A percentile compares a stretch with the other conserved stretches of the same genome.
Conservation (phyloP, 2,797 vertebrate genomes). For the Podargus strigoides region DNA sequence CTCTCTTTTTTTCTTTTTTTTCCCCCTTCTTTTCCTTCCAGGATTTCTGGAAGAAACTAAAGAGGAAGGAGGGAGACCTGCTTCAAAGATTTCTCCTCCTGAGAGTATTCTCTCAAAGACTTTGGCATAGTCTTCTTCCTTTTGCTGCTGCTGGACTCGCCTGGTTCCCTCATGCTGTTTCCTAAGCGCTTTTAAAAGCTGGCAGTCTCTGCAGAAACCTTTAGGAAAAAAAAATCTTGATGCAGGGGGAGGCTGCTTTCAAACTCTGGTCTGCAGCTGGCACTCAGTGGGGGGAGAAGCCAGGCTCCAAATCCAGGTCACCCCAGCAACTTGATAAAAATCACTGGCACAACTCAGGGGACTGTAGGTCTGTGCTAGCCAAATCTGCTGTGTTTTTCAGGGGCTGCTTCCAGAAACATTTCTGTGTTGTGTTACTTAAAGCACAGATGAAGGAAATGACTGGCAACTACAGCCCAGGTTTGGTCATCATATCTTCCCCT, state of each 20-base stretch:
- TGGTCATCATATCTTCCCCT: not conserved
- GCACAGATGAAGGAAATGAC: not conserved
- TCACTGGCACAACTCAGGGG: not conserved
- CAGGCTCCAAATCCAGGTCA: not conserved
- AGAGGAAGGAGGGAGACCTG: not conserved
- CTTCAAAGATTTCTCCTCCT: conserved; percentile 20
- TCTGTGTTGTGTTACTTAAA: not conserved
- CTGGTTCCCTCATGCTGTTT: conserved; percentile 13
- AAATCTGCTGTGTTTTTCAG: not conserved
- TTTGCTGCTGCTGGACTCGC: not conserved
- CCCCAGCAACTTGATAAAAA: not conserved
- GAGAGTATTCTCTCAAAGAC: conserved; percentile 15
- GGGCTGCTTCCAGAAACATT: not conserved
- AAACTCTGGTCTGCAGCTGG: not conserved
- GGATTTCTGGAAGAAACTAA: conserved; percentile 13
- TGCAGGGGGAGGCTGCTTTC: not conserved
- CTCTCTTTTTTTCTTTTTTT: not conserved
- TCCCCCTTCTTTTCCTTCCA: not conserved
- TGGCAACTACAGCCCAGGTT: not conserved
- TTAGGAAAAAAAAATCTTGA: not conserved
- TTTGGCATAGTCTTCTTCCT: not conserved
- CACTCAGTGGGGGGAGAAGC: not conserved
- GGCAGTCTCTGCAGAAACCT: conserved; percentile 1
- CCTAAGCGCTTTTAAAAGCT: not conserved
- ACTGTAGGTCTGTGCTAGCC: not conserved